Evolutionary conservation across 2,888 invertebrate species (phyloP).

Genomic region (Xanthia icteritia): DNA sequence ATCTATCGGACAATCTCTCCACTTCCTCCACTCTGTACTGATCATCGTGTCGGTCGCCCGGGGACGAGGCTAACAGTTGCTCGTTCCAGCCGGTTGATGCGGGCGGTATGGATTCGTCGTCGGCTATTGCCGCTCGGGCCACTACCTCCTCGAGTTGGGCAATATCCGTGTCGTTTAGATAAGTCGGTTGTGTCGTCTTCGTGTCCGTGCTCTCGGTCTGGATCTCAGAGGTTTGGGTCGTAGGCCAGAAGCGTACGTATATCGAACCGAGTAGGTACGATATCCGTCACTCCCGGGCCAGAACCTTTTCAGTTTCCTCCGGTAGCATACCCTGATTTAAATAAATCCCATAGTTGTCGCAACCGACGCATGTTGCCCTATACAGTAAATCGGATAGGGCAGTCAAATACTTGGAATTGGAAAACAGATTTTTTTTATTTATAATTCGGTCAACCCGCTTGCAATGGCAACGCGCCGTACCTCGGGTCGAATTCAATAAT

Average conservation of each 20-base stretch:
- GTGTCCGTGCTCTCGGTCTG: background rate
- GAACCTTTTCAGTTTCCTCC: background rate
- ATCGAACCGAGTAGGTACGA: conserved; percentile 4
- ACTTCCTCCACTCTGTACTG: background rate
- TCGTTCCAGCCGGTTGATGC: background rate
- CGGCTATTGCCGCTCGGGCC: background rate
- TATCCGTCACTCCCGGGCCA: background rate
- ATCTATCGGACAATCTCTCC: background rate
- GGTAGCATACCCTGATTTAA: background rate
- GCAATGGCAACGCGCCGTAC: background rate
- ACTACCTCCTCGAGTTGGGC: background rate
- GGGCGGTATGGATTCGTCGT: background rate
- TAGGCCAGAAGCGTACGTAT: background rate
- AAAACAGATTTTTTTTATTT: background rate
- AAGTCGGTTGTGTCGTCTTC: too few species aligned
- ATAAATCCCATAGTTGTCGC: background rate
- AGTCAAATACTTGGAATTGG: background rate
- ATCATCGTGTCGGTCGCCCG: background rate
- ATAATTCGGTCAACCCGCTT: background rate
- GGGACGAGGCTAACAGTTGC: background rate
- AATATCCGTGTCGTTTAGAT: background rate
- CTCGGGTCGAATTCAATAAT: conserved; percentile 33
- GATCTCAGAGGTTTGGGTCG: background rate
- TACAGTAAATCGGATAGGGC: background rate
- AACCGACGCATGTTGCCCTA: background rate